Evolutionary conservation across 2,888 invertebrate species (phyloP).

Genomic region (Blera fallax): DNA sequence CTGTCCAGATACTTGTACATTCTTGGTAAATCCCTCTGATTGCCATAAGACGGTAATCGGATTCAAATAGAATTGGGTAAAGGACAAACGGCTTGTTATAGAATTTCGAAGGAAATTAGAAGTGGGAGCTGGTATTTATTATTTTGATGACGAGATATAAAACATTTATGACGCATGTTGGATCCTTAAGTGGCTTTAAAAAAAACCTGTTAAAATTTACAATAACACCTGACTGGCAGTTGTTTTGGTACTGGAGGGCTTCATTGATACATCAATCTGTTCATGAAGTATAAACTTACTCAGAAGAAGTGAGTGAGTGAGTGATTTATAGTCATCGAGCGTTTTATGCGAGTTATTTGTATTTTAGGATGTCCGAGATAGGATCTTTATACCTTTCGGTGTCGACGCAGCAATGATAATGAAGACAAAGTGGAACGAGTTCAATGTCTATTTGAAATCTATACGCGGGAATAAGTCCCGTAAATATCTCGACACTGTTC

Average conservation of each 20-base stretch:
- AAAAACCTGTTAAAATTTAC: background rate
- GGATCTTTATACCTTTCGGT: too few relatives aligned
- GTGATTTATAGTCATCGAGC: too few relatives aligned
- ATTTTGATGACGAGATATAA: background rate
- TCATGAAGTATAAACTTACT: too few relatives aligned
- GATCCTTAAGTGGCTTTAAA: background rate
- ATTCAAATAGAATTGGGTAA: background rate
- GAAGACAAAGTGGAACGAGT: too few relatives aligned
- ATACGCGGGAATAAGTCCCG: too few relatives aligned
- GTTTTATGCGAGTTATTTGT: too few relatives aligned
- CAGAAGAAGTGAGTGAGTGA: too few relatives aligned
- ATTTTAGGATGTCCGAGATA: too few relatives aligned
- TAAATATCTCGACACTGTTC: too few relatives aligned
- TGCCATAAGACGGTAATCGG: background rate
- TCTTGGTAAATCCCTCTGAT: background rate
- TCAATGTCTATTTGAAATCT: too few relatives aligned
- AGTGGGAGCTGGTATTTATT: background rate
- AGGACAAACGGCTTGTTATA: background rate
- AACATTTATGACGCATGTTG: background rate
- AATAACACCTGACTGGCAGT: background rate
- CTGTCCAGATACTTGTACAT: background rate
- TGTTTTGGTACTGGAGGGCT: background rate
- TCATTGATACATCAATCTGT: background rate
- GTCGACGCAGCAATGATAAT: too few relatives aligned
- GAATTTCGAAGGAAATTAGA: background rate